Evolutionary conservation across 2,888 invertebrate species (phyloP).

Genomic region (Aradus depressus): DNA sequence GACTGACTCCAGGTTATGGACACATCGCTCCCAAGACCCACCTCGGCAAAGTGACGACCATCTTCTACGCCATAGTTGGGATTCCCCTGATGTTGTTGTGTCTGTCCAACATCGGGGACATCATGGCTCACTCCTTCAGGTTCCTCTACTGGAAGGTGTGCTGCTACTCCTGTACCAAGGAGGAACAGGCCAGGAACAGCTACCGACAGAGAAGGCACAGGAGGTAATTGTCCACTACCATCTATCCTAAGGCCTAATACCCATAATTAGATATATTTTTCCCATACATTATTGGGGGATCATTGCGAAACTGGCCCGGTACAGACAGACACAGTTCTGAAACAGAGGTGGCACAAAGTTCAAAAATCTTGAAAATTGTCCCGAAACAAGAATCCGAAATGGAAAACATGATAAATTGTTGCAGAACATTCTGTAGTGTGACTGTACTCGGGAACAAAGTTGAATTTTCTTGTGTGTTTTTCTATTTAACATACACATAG

Average conservation of each 20-base stretch:
- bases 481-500: too few species aligned
- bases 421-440: too few species aligned
- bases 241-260: neutral
- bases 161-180: constrained; percentile 75
- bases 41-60: constrained; percentile 87
- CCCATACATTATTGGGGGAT: too few species aligned
- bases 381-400: too few species aligned
- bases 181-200: constrained; percentile 11
- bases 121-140: constrained; percentile 86
- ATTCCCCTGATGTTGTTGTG: constrained; percentile 92
- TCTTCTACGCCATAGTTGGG: constrained; percentile 89
- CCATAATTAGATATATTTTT: neutral
- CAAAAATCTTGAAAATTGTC: too few species aligned
- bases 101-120: constrained; percentile 84
- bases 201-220: constrained; percentile 15
- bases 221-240: neutral
- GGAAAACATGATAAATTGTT: too few species aligned
- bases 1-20: constrained; percentile 63
- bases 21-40: constrained; percentile 90
- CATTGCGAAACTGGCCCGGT: neutral
- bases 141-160: constrained; percentile 90
- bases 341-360: too few species aligned
- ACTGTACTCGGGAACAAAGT: too few species aligned
- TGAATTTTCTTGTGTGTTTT: too few species aligned
- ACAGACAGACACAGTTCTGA: too few species aligned